phyloP scores from a whole-genome alignment of 2,888 invertebrate species.

The Tridacna crocea region DNA sequence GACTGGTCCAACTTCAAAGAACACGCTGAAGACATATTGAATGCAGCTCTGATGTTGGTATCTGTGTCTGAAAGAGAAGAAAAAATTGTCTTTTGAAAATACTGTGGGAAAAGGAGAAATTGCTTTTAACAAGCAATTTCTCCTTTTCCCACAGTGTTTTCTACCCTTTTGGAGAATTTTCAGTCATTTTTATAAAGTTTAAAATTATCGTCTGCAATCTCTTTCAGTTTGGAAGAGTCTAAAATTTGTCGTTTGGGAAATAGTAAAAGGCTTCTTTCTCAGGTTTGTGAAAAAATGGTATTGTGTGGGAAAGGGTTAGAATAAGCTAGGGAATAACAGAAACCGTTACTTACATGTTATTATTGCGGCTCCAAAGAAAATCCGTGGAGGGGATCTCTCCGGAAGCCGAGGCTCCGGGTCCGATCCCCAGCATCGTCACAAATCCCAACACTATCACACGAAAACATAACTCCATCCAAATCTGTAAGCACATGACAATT shows the following conservation, averaged over 20 bases:
- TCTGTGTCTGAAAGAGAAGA: too few relatives aligned
- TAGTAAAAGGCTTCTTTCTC: too few relatives aligned
- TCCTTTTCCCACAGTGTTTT: background rate
- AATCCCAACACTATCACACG: slow-evolving; percentile 4
- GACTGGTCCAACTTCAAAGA: too few relatives aligned
- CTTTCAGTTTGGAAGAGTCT: too few relatives aligned
- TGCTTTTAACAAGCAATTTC: background rate
- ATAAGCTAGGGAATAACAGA: background rate
- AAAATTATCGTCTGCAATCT: too few relatives aligned
- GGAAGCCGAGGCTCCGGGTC: background rate
- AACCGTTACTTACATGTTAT: slow-evolving; percentile 3
- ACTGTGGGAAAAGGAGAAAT: background rate
- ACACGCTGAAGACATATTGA: too few relatives aligned
- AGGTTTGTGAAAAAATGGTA: too few relatives aligned
- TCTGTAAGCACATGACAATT: slow-evolving; percentile 6
- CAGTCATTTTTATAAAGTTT: background rate
- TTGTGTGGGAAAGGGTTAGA: too few relatives aligned
- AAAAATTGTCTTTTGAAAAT: too few relatives aligned
- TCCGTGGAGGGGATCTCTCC: background rate
- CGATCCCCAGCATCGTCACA: slow-evolving; percentile 1
- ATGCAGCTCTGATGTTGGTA: too few relatives aligned
- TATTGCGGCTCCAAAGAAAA: background rate
- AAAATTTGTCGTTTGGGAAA: too few relatives aligned
- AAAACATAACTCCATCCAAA: slow-evolving; percentile 10
- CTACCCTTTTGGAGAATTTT: background rate